Evolutionary conservation across 2,797 vertebrate genomes (phyloP).

Genomic region (Brachyrhaphis roseni): DNA sequence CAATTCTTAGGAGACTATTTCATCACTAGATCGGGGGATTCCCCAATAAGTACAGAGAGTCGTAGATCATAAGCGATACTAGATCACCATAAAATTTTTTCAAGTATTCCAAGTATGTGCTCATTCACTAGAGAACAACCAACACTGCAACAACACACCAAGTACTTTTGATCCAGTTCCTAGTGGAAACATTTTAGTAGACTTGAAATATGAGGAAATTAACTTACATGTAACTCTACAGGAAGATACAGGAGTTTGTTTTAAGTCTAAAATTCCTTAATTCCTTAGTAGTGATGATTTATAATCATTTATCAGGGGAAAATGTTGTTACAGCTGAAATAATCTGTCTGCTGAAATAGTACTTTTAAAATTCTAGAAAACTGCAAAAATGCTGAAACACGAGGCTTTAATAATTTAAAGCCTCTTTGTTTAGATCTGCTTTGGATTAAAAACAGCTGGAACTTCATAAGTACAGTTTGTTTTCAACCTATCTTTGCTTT

Average conservation of each 20-base stretch:
- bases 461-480: background rate
- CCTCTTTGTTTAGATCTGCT: background rate
- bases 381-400: background rate
- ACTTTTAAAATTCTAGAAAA: background rate
- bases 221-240: too few relatives aligned
- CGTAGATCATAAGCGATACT: background rate
- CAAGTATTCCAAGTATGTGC: background rate
- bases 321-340: background rate
- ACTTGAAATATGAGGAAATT: too few relatives aligned
- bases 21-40: background rate
- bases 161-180: too few relatives aligned
- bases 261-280: too few relatives aligned
- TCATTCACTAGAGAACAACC: background rate
- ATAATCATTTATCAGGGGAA: too few relatives aligned
- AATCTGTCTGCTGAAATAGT: background rate
- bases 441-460: background rate
- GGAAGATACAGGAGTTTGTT: too few relatives aligned
- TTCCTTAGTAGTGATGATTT: too few relatives aligned
- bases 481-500: background rate
- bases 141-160: too few relatives aligned
- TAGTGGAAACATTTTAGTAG: too few relatives aligned
- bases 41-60: background rate
- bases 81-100: background rate
- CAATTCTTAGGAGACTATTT: constrained; percentile 2
- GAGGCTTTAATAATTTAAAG: too few relatives aligned